Percentiles rank a stretch among this genome's conserved stretches.
phyloP scores from a whole-genome alignment of 2,797 vertebrate genomes.

The Malurus splendens region DNA sequence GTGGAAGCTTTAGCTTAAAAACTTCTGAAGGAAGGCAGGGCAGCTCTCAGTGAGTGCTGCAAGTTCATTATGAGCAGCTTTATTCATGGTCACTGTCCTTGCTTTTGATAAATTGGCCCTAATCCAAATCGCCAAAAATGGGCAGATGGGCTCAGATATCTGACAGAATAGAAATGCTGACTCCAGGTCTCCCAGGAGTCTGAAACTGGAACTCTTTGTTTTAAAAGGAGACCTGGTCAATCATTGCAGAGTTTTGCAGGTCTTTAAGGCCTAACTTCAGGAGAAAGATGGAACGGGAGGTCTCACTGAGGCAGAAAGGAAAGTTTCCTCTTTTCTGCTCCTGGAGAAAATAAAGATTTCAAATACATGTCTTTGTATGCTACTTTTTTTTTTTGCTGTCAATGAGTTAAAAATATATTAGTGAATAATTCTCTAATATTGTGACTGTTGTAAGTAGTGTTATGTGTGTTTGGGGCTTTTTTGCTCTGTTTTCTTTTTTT shows the following conservation, averaged over 20 bases:
- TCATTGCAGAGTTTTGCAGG: neutral
- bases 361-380: neutral
- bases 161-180: neutral
- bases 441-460: neutral
- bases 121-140: neutral
- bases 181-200: neutral
- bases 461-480: rapidly evolving
- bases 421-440: neutral
- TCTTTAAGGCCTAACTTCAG: neutral
- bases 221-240: neutral
- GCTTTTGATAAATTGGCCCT: neutral
- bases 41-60: neutral
- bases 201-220: neutral
- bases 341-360: neutral
- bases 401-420: neutral
- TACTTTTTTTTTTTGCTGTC: neutral
- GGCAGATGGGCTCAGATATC: neutral
- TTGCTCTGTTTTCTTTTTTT: neutral
- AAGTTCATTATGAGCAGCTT: neutral
- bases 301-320: neutral
- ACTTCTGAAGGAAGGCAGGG: neutral
- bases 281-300: neutral
- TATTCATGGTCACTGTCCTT: neutral
- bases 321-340: neutral
- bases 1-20: neutral